A percentile compares a stretch with the other conserved stretches of the same genome.
Evolutionary conservation across 2,888 invertebrate species (phyloP).

Genomic region (Agrotis exclamationis): DNA sequence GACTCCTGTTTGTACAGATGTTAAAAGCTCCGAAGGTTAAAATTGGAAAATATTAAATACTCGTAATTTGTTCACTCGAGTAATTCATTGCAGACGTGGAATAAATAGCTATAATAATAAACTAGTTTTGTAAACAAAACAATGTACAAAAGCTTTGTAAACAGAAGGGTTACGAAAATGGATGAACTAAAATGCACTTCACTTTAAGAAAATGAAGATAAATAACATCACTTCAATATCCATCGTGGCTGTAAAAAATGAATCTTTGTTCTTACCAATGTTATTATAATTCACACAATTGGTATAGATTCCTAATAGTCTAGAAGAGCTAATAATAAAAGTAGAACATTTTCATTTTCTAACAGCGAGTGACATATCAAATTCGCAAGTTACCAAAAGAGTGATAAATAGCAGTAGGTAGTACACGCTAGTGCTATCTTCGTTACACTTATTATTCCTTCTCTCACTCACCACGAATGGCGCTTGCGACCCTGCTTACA

Average conservation of each 20-base stretch:
- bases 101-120: slow-evolving; percentile 27
- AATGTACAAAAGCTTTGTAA: slow-evolving; percentile 26
- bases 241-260: neutral
- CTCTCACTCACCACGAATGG: no score
- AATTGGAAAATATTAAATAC: slow-evolving; percentile 49
- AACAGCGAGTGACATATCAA: neutral
- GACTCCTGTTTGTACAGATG: slow-evolving; percentile 73
- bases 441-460: no score
- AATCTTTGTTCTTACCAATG: neutral
- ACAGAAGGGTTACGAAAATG: slow-evolving; percentile 12
- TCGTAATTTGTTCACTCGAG: slow-evolving; percentile 43
- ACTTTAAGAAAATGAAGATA: slow-evolving; percentile 13
- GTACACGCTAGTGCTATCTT: no score
- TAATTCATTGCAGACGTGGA: slow-evolving; percentile 16
- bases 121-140: slow-evolving; percentile 50
- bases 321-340: no score
- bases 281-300: neutral
- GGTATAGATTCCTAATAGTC: neutral
- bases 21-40: slow-evolving; percentile 67
- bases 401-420: no score
- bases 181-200: slow-evolving; percentile 22
- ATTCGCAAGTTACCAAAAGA: no score
- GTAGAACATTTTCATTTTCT: neutral
- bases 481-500: no score
- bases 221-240: neutral